Percentiles rank a stretch among this genome's conserved stretches.
Evolutionary conservation across 2,797 vertebrate genomes (phyloP).

Genomic region (Leucoraja ocellata): DNA sequence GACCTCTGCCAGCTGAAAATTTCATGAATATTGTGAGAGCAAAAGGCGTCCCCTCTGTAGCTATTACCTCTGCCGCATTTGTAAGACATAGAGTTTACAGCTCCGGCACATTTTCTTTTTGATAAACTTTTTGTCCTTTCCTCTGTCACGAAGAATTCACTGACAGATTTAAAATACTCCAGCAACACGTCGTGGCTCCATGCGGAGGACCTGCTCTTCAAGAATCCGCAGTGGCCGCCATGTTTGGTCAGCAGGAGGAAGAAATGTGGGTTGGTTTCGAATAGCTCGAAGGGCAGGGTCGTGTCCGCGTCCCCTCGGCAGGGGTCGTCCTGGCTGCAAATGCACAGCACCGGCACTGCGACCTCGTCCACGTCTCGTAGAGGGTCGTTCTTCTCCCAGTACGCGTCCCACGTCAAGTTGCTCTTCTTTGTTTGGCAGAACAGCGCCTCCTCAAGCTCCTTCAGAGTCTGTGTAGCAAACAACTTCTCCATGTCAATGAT

Average conservation of each 20-base stretch:
- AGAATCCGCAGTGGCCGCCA: constrained; percentile 72
- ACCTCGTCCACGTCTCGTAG: constrained; percentile 72
- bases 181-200: constrained; percentile 70
- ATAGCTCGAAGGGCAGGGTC: constrained; percentile 68
- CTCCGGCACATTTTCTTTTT: constrained; percentile 55
- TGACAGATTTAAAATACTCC: constrained; percentile 70
- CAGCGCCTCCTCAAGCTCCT: constrained; percentile 61
- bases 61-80: constrained; percentile 64
- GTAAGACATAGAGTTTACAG: constrained; percentile 52
- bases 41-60: constrained; percentile 61
- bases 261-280: constrained; percentile 74
- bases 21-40: constrained; percentile 71
- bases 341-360: constrained; percentile 67
- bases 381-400: constrained; percentile 73
- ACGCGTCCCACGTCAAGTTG: constrained; percentile 59
- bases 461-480: constrained; percentile 63
- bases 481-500: constrained; percentile 57
- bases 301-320: constrained; percentile 58
- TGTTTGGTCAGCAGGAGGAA: constrained; percentile 64
- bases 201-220: constrained; percentile 48
- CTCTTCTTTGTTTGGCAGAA: constrained; percentile 58
- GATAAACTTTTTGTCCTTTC: constrained; percentile 60
- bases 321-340: constrained; percentile 68
- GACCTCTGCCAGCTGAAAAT: constrained; percentile 76
- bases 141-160: constrained; percentile 68